Evolutionary conservation across 2,797 vertebrate species (phyloP).

Genomic region (Lates japonicus): DNA sequence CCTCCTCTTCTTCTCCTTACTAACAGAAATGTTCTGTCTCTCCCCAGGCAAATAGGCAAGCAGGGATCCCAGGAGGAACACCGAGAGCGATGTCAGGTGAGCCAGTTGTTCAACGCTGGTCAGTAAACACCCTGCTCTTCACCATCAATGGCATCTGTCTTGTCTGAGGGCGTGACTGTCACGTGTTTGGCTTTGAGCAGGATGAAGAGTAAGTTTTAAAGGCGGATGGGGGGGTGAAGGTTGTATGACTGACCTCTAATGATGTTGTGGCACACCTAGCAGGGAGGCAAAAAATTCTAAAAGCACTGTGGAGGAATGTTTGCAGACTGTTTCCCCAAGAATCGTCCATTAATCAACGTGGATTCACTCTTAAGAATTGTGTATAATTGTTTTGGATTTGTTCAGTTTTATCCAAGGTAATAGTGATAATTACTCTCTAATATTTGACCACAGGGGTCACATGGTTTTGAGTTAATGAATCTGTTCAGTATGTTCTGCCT

Average conservation of each 20-base stretch:
- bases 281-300: neutral
- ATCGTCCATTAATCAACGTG: no score
- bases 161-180: conserved; percentile 55
- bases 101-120: conserved; percentile 33
- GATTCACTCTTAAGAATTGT: no score
- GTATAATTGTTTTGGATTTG: no score
- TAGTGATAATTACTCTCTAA: no score
- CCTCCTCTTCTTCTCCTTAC: neutral
- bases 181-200: conserved; percentile 26
- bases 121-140: conserved; percentile 17
- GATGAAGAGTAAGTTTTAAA: neutral
- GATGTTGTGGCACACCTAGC: conserved; percentile 28
- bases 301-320: neutral
- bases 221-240: neutral
- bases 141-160: conserved; percentile 56
- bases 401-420: neutral
- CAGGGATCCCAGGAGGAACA: conserved; percentile 84
- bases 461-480: no score
- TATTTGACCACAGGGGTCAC: no score
- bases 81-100: conserved; percentile 93
- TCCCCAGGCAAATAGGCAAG: conserved; percentile 91
- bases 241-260: neutral
- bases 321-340: no score
- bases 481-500: no score
- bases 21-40: conserved; percentile 32